Base-by-base conservation (phyloP, 2,888 invertebrate species). In the Hipparchia semele region DNA sequence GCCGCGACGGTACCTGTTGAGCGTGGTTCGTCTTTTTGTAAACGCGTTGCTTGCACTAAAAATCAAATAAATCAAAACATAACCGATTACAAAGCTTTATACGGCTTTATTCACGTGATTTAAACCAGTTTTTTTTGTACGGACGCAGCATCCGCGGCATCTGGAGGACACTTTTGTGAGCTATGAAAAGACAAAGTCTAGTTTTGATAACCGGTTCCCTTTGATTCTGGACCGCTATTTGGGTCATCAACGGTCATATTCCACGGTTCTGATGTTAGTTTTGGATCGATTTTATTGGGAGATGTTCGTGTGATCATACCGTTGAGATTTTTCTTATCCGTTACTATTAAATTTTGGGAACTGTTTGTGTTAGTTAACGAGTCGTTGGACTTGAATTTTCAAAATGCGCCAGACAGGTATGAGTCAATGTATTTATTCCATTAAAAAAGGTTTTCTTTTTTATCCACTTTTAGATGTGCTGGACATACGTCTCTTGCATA, bases 61-160 rank as follows among this genome's bases (percentile, higher is more conserved):
- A 92, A 93, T 91, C 89, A 90, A 91, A 93, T 93, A 94, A 93
- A 93, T 93, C 92, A 94, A 91, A 92, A 92, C 90, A 83, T 85
- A 91, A 90, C 91, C 91, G 92, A 92, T 92, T 89, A 84, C 93
- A 93, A 94, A 89, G 87, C 90, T 87, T 87, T 87, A 90, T 6
- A 51, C 65, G 46, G 67, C 67, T 69, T 69, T 69, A 69, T 91
- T 90, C 88, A 88, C 79, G 81, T 78, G 77, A 83, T 84, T 86
- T 86, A 86, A 93, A 92, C 90, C 90, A 80, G 90, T 89, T 92
- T 87, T 87, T 85, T 86, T 83, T 83, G 81, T 53, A 53, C 82
- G 84, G 84, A 84, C 87, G 84, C 93, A 92, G 93, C 93, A 92
- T 94, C 93, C 92, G 89, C 86, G 89, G 82, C 88, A 89, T 90